Evolutionary conservation across 2,888 invertebrate genomes (phyloP).

Genomic region (Meliscaeva auricollis): DNA sequence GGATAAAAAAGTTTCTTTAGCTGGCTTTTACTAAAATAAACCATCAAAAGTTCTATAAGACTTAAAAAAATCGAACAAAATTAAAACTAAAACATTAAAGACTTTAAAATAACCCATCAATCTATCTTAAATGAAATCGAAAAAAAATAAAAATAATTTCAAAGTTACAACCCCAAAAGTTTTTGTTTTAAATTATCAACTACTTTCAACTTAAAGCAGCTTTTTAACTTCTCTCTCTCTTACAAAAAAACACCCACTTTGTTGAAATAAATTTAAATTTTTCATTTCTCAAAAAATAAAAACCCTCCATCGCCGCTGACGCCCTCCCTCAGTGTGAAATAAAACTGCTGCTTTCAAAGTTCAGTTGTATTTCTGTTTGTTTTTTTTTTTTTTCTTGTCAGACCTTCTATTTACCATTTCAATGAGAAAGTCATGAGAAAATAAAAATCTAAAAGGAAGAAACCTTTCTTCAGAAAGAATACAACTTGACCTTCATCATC

Average conservation of each 20-base stretch:
- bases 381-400: neutral
- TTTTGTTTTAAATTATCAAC: neutral
- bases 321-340: neutral
- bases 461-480: neutral
- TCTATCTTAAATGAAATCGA: no score
- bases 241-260: neutral
- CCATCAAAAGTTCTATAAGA: no score
- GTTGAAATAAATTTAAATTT: neutral
- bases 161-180: neutral
- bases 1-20: no score
- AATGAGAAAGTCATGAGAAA: constrained; percentile 12
- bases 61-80: no score
- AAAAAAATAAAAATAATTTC: neutral
- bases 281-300: neutral
- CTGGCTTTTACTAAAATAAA: no score
- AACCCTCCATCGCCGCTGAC: neutral
- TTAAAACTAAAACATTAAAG: no score
- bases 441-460: neutral
- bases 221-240: neutral
- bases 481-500: constrained; percentile 27
- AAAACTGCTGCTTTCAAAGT: neutral
- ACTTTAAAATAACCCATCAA: no score
- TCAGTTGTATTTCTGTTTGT: neutral
- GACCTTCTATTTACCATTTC: constrained; percentile 24
- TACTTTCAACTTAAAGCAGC: neutral